phyloP scores from a whole-genome alignment of 2,797 vertebrate genomes.

The Phyllotis vaccarum region DNA sequence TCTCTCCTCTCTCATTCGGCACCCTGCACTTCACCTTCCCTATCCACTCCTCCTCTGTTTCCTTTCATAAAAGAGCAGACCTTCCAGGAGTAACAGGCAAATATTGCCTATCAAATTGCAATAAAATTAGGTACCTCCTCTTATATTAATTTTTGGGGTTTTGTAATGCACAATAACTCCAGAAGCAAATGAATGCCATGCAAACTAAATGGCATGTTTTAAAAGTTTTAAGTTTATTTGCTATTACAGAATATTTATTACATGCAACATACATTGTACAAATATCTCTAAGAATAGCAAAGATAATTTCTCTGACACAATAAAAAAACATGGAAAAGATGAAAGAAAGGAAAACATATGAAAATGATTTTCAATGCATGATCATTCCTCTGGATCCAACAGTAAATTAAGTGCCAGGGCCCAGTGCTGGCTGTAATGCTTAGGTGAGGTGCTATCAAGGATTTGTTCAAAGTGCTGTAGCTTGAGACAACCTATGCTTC shows the following conservation, averaged over 20 bases:
- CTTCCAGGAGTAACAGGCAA: background rate
- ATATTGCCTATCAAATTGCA: background rate
- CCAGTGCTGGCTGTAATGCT: conserved; percentile 52
- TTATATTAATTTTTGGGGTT: background rate
- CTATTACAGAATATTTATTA: background rate
- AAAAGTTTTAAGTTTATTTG: conserved; percentile 1
- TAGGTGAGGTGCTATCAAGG: conserved; percentile 72
- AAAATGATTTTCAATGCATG: background rate
- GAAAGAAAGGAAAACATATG: background rate
- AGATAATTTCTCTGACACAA: background rate
- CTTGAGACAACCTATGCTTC: conserved; percentile 68
- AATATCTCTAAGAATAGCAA: background rate
- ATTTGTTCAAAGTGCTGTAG: conserved; percentile 68
- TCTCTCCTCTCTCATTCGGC: too few species aligned
- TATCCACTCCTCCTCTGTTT: background rate
- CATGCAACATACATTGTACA: background rate
- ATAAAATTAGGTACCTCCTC: background rate
- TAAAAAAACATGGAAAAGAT: background rate
- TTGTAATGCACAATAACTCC: background rate
- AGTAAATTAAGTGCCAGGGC: conserved; percentile 62
- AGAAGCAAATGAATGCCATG: background rate
- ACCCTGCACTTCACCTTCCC: background rate
- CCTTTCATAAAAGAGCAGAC: background rate
- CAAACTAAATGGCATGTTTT: background rate
- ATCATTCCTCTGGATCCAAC: conserved; percentile 78